A percentile compares a stretch with the other conserved stretches of the same genome.
Evolutionary conservation across 37 sponge, comb jelly and placozoan genomes (phyloP).

Genomic region (Hormiphora californensis): DNA sequence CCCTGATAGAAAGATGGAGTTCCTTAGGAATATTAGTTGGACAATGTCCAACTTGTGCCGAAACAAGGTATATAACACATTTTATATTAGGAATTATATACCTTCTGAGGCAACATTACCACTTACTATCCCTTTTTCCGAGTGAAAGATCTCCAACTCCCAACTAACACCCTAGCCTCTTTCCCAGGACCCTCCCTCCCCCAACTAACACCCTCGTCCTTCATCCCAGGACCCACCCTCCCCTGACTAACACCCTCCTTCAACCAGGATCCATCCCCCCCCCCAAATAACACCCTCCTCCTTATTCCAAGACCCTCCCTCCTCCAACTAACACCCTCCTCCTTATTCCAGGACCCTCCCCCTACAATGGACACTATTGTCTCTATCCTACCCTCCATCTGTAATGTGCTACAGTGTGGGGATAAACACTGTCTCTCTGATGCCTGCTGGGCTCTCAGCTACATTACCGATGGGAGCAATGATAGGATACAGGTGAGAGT

Average conservation of each 20-base stretch:
- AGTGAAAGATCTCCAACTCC: background rate
- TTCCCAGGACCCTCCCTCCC: background rate
- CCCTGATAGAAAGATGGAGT: slow-evolving; percentile 62
- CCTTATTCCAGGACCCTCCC: slow-evolving; percentile 8
- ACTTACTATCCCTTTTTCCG: background rate
- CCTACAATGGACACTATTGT: slow-evolving; percentile 20
- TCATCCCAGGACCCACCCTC: background rate
- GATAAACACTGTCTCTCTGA: slow-evolving; percentile 73
- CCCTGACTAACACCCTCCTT: no score
- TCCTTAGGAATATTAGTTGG: slow-evolving; percentile 85
- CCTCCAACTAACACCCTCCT: no score
- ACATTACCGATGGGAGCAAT: slow-evolving; percentile 80
- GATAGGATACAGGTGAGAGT: slow-evolving; percentile 69
- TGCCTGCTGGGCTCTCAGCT: slow-evolving; percentile 87
- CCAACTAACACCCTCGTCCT: background rate
- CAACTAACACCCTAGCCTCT: background rate
- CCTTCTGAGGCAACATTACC: background rate
- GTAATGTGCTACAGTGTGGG: background rate
- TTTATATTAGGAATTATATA: background rate
- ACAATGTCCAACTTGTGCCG: slow-evolving; percentile 87
- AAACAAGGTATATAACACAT: slow-evolving; percentile 60
- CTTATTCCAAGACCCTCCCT: background rate
- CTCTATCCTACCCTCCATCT: background rate
- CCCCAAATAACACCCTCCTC: background rate
- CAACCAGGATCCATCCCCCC: background rate